These are phyloP conservation scores for Glandiceps talaboti DNA, from an alignment of 53 echinoderm and acorn worm species.

Conservation along the genomic window DNA sequence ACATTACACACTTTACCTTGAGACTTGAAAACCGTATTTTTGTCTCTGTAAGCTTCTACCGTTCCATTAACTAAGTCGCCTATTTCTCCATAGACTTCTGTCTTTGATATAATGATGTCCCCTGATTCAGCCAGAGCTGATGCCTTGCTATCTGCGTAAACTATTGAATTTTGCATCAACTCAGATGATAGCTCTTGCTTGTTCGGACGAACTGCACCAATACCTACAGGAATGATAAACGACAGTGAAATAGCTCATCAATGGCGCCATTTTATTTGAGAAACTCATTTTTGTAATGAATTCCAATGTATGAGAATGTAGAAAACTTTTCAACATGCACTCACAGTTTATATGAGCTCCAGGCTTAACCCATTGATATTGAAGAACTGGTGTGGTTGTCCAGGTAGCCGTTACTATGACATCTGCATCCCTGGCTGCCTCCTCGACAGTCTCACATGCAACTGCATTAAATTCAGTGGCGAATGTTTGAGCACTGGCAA, in stretches of 20 bases:
- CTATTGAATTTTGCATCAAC: constrained; percentile 48
- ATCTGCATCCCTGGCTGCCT: too few species aligned
- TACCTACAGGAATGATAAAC: constrained; percentile 27
- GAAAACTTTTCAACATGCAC: too few species aligned
- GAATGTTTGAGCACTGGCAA: too few species aligned
- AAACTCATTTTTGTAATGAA: too few species aligned
- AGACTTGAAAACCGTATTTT: constrained; percentile 85
- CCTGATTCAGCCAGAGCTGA: constrained; percentile 68
- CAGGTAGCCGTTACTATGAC: too few species aligned
- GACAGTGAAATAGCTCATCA: not conserved
- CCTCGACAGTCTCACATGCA: too few species aligned
- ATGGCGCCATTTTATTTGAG: not conserved
- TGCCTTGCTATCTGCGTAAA: constrained; percentile 60
- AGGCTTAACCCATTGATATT: too few species aligned
- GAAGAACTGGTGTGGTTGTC: too few species aligned
- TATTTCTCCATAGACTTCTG: constrained; percentile 73
- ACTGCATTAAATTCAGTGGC: too few species aligned
- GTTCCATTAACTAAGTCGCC: constrained; percentile 77
- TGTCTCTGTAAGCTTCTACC: constrained; percentile 41
- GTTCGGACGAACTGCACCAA: constrained; percentile 57
- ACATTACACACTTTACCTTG: too few species aligned
- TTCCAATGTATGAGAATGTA: too few species aligned
- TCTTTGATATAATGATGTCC: constrained; percentile 53
- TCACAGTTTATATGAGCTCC: too few species aligned
- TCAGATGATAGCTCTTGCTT: constrained; percentile 70